Evolutionary conservation across 2,888 invertebrate genomes (phyloP).

Genomic region (Uropetala carovei): DNA sequence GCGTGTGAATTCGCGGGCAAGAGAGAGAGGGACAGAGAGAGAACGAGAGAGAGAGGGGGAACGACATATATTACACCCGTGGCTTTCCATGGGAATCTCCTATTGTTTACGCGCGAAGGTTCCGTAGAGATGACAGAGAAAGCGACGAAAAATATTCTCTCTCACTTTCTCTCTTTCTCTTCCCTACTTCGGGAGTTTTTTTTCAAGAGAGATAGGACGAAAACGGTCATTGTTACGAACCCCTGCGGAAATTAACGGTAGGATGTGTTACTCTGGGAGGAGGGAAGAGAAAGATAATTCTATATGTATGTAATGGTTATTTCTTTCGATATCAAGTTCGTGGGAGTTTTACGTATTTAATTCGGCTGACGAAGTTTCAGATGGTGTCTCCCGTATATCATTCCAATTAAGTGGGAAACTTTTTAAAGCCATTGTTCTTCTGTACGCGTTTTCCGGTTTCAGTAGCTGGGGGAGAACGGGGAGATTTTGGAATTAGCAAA

Average conservation of each 20-base stretch:
- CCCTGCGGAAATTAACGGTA: constrained; percentile 23
- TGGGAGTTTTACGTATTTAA: neutral
- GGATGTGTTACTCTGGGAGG: constrained; percentile 28
- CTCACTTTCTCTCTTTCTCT: neutral
- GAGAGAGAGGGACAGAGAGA: too few relatives aligned
- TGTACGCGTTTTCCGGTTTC: neutral
- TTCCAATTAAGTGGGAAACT: constrained; percentile 9
- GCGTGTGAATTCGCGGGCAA: too few relatives aligned
- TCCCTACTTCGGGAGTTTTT: neutral
- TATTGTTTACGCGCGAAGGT: constrained; percentile 18
- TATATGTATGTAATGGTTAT: too few relatives aligned
- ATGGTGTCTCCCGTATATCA: constrained; percentile 16
- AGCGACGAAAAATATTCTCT: constrained; percentile 33
- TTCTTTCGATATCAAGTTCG: constrained; percentile 10
- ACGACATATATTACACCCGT: neutral
- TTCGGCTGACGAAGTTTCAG: neutral
- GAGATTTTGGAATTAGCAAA: too few relatives aligned
- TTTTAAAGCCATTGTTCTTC: neutral
- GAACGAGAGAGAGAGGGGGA: neutral
- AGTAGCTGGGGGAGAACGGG: too few relatives aligned
- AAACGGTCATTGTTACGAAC: constrained; percentile 32
- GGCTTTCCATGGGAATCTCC: neutral
- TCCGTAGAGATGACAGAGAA: constrained; percentile 14
- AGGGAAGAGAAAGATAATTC: neutral
- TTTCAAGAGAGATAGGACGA: constrained; percentile 36